These are phyloP conservation scores for Ochropleura leucogaster DNA, from an alignment of 2,888 invertebrate genomes.

Conservation along the genomic window DNA sequence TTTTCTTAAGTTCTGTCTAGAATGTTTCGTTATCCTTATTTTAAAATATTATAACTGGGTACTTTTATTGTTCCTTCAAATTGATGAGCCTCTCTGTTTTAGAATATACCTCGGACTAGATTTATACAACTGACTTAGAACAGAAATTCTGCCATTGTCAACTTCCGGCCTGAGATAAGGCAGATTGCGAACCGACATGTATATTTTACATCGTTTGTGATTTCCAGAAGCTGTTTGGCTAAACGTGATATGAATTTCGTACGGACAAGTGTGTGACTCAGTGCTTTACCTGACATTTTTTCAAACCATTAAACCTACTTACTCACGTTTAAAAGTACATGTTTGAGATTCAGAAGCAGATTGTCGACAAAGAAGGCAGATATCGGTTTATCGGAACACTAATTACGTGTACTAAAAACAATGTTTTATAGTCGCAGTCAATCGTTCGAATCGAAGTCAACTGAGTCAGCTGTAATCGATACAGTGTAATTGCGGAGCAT, in stretches of 20 bases:
- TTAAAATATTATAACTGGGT: neutral
- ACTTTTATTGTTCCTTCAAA: neutral
- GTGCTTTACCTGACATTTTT: conserved; percentile 69
- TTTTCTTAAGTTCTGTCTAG: neutral
- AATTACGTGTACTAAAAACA: conserved; percentile 86
- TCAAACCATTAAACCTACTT: conserved; percentile 64
- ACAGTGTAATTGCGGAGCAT: conserved; percentile 87
- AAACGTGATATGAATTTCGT: conserved; percentile 81
- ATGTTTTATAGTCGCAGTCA: conserved; percentile 86
- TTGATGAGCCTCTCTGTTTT: conserved; percentile 17
- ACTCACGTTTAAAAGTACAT: conserved; percentile 71
- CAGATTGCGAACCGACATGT: conserved; percentile 78
- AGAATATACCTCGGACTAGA: conserved; percentile 59
- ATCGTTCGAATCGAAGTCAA: conserved; percentile 82
- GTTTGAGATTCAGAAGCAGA: conserved; percentile 73
- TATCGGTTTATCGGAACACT: conserved; percentile 80
- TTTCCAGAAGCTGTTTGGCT: conserved; percentile 83
- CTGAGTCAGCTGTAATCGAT: conserved; percentile 88
- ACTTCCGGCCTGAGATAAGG: conserved; percentile 80
- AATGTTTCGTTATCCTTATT: neutral
- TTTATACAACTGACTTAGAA: conserved; percentile 59
- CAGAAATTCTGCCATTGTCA: conserved; percentile 65
- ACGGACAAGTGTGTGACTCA: conserved; percentile 73
- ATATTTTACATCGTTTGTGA: conserved; percentile 78
- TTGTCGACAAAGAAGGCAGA: conserved; percentile 73